A percentile compares a stretch with the other conserved stretches of the same genome.
phyloP scores from a whole-genome alignment of 2,113 vertebrate species.

The Oreochromis spilurus region DNA sequence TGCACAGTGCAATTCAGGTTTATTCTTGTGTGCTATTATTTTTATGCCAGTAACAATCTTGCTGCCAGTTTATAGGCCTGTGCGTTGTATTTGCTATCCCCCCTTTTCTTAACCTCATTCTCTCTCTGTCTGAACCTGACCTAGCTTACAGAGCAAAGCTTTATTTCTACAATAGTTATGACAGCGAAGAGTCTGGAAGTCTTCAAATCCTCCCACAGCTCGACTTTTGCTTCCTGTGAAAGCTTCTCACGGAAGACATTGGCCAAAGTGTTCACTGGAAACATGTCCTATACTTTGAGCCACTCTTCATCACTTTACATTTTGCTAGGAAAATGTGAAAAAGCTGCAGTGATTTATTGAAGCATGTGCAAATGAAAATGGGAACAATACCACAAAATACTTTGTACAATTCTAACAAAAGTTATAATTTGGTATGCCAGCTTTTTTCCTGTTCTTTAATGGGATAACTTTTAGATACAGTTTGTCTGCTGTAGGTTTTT shows the following conservation, averaged over 20 bases:
- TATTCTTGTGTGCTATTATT: not conserved
- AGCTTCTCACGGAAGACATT: not conserved
- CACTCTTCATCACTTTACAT: not conserved
- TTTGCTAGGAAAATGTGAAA: not conserved
- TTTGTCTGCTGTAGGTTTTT: not conserved
- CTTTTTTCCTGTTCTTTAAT: not conserved
- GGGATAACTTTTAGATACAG: not conserved
- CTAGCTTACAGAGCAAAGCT: not conserved
- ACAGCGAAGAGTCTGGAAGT: slow-evolving; percentile 24
- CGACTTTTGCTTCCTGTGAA: slow-evolving; percentile 3
- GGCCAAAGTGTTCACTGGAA: not conserved
- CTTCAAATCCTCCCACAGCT: slow-evolving; percentile 21
- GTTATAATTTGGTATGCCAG: not conserved
- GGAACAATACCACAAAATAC: not conserved
- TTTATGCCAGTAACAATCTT: not conserved
- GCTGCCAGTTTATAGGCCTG: not conserved
- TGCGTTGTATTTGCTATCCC: not conserved
- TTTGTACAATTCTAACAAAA: not conserved
- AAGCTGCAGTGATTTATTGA: not conserved
- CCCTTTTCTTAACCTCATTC: not conserved
- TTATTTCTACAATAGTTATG: slow-evolving; percentile 24
- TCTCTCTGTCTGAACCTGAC: not conserved
- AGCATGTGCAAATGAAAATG: not conserved
- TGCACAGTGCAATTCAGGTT: not conserved
- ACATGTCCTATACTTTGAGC: not conserved